Evolutionary conservation across 2,888 invertebrate genomes (phyloP).

Genomic region (Altica lythri): DNA sequence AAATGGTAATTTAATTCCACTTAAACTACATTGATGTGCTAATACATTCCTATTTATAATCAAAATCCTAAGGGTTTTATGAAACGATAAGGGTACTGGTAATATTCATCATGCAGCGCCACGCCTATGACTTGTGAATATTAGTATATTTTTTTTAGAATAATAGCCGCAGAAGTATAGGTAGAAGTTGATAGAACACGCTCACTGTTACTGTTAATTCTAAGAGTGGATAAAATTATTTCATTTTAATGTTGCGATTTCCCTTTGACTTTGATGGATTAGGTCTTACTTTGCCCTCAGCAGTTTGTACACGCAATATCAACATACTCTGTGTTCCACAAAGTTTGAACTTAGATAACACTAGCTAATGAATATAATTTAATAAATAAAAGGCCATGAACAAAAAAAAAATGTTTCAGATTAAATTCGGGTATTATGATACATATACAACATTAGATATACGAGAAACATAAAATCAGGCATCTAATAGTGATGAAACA

Average conservation of each 20-base stretch:
- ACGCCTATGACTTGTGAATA: constrained; percentile 14
- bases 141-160: constrained; percentile 18
- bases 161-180: constrained; percentile 24
- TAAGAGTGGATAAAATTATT: constrained; percentile 48
- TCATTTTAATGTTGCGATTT: constrained; percentile 51
- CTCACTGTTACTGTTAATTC: constrained; percentile 29
- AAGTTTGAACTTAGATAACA: constrained; percentile 28
- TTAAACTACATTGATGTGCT: too few species aligned
- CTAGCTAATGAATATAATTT: constrained; percentile 31
- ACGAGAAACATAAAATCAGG: too few species aligned
- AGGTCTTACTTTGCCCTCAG: constrained; percentile 48
- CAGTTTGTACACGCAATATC: constrained; percentile 44
- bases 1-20: too few species aligned
- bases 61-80: not conserved
- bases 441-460: too few species aligned
- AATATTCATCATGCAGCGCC: constrained; percentile 8
- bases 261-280: constrained; percentile 52
- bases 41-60: not conserved
- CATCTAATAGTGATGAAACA: too few species aligned
- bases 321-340: constrained; percentile 25
- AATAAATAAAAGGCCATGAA: constrained; percentile 20
- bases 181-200: constrained; percentile 27
- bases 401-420: not conserved
- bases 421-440: too few species aligned
- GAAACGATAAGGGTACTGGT: not conserved